Evolutionary conservation across 1,140 invertebrate species (phyloP), one percentile per base, ranked within the genome.

Genomic region (Drosophila repletoides): DNA sequence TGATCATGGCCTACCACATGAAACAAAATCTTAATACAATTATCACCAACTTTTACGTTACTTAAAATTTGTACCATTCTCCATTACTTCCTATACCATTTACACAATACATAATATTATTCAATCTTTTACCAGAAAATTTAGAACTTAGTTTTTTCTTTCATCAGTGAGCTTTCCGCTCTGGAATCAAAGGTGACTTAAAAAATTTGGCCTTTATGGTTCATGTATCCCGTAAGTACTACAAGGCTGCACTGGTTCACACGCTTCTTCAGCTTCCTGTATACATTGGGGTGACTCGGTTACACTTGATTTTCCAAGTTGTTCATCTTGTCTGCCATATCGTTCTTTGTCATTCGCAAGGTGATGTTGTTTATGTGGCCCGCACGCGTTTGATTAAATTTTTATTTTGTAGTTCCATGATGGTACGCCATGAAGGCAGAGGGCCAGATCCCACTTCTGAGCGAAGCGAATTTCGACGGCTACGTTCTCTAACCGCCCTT

Each of bases 121-220:
- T 63, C 3, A 55, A 41, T 55, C 26, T 41, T 31, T 41, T 55
- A 41, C 36, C 12, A 53, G 45, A 55, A 56, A 66, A 56, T 38
- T 24, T 33, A 3, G 24, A 53, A 64, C 49, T 64, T 53, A 53
- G 49, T 24, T 51, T 52, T n/a, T 58, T 66, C 15, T 59, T 66
- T 66, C 33, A 48, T 46, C 34, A 29, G 5, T 6, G 33, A 58
- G 21, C 61, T 58, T 40, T 65, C 43, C 24, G 34, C 4, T 40
- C 63, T 36, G 1, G 31, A 64, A 48, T 48, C 41, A 6, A 66
- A 66, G n/a, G 46, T 66, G 33, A 58, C 17, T 58, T 51, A 38
- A 19, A 52, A 59, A 43, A 31, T 67, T 41, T 56, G 12, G 12
- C 10, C 46, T 55, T 19, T 49, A 34, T 66, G 53, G 53, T 51